Conservation (phyloP, 1,140 invertebrate genomes). For the Aradophagus sp. region DNA sequence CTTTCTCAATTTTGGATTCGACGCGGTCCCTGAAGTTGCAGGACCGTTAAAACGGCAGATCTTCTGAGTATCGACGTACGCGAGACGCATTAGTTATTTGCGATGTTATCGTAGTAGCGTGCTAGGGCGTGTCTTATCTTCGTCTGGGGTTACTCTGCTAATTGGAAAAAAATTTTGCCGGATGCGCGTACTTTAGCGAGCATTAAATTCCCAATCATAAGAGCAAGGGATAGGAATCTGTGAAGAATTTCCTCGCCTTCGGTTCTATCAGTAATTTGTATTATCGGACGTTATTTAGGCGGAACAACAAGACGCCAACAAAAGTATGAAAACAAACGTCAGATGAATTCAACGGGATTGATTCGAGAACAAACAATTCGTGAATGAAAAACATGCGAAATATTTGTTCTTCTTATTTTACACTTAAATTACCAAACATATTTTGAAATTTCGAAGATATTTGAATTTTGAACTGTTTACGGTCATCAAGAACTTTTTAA, state of each 20-base stretch:
- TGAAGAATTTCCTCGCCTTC: conserved; percentile 48
- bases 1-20: too few species aligned
- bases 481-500: too few species aligned
- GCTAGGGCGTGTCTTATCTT: conserved; percentile 68
- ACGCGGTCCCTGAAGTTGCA: conserved; percentile 42
- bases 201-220: conserved; percentile 65
- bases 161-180: conserved; percentile 69
- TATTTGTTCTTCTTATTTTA: too few species aligned
- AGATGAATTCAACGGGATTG: conserved; percentile 8
- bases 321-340: conserved; percentile 46
- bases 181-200: conserved; percentile 48
- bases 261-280: conserved; percentile 56
- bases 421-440: too few species aligned
- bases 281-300: conserved; percentile 35
- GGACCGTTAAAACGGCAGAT: conserved; percentile 41
- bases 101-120: conserved; percentile 61
- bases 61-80: conserved; percentile 55
- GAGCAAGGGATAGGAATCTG: conserved; percentile 39
- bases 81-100: conserved; percentile 64
- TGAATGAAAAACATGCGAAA: too few species aligned
- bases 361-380: too few species aligned
- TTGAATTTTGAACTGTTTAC: too few species aligned
- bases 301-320: conserved; percentile 35
- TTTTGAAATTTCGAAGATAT: too few species aligned
- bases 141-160: conserved; percentile 63